phyloP scores from a whole-genome alignment of 2,797 vertebrate species.

The Leucoraja ocellata region DNA sequence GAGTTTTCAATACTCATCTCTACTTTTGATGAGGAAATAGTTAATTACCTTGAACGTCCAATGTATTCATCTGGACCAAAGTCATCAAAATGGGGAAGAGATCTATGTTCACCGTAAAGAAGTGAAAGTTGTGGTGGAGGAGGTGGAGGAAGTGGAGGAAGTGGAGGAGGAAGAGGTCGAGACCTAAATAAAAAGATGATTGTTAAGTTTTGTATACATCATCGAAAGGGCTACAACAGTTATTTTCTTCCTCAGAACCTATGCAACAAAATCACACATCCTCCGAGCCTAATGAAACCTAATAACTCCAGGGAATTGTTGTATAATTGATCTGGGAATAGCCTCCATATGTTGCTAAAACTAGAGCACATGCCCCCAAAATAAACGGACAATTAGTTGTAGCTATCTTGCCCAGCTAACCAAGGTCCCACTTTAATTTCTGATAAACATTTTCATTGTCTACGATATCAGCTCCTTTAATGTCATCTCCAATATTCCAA shows the following conservation, averaged over 20 bases:
- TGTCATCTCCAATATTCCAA: too few species aligned
- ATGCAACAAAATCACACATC: neutral
- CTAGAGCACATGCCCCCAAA: neutral
- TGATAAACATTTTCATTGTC: too few species aligned
- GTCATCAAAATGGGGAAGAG: conserved; percentile 28
- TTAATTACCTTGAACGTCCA: conserved; percentile 26
- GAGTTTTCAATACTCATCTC: conserved; percentile 38
- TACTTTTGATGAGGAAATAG: neutral
- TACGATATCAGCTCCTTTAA: too few species aligned
- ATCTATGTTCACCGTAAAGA: conserved; percentile 23
- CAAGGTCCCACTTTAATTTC: too few species aligned
- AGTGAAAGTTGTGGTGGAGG: conserved; percentile 13
- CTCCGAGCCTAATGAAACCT: neutral
- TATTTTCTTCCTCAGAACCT: neutral
- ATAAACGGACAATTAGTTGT: neutral
- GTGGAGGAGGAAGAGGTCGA: conserved; percentile 29
- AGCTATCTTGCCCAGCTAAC: too few species aligned
- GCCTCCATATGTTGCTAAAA: neutral
- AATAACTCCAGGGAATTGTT: neutral
- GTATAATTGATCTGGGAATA: neutral
- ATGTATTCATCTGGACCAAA: conserved; percentile 21
- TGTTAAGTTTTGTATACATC: neutral
- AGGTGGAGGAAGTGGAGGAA: neutral
- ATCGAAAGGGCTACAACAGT: neutral
- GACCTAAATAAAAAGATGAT: neutral